Base-by-base conservation (phyloP, 1,140 invertebrate species). In the Galendromus occidentalis region DNA sequence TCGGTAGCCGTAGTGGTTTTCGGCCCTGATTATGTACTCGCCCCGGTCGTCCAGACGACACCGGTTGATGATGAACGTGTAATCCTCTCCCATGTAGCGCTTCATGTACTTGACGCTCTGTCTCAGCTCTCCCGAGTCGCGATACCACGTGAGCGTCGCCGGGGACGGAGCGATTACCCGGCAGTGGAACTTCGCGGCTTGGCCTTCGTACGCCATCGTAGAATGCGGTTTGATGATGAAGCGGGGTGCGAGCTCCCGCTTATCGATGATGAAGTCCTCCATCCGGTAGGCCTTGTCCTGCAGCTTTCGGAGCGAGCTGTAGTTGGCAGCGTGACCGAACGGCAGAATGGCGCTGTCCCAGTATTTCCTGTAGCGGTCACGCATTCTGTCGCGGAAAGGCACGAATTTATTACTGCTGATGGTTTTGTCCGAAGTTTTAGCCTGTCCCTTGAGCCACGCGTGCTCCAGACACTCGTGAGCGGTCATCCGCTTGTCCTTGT, bases 71-170 rank as follows among this genome's bases (percentile, higher is more conserved):
- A 95, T 86, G 74, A 99, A 93, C 71, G 92, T 92, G 74, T 93
- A 98, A 74, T 98, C 91, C 69, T 95, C 91, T 42, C 88, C 90
- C 33, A 84, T 80, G 74, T 98, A 98, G 69, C 93, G 84, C 79
- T 98, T 98, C 93, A 98, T 98, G 76, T 92, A 95, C 77, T 99
- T 99, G 28, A 96, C 91, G 70, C 91, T 95, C 77, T 98, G 95
- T 65, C 86, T 81, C n/a, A 98, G 78, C 72, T 97, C 92, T 69
- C 83, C 80, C 74, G 90, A 91, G 76, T 93, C 92, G 69, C 89
- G 85, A 69, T 84, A 89, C 96, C 96, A 99, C 22, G 88, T 89
- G 41, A 99, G 81, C 9, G 91, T 93, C 2, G 94, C 89, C 22
- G 91, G 83, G 22, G 93, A 91, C 66, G 88, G 84, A 7, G 92